Base-by-base conservation (phyloP, 2,113 vertebrate species). In the Sterna hirundo region DNA sequence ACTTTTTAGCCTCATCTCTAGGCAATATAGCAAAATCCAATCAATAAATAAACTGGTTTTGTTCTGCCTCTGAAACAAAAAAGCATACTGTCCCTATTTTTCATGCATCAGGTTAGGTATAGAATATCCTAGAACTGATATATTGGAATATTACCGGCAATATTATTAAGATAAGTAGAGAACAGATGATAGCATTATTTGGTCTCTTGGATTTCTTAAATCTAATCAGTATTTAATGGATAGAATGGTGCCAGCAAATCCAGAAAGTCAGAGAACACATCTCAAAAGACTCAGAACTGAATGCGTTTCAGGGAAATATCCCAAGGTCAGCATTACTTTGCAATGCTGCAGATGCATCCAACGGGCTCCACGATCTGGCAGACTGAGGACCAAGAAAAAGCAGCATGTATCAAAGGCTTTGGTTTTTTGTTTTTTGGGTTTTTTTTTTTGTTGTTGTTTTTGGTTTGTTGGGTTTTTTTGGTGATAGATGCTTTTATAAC, bases 191-290 rank as follows among this genome's bases (percentile, higher is more conserved):
- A 69, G 78, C 68, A 60, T 89, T 89, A 90, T 95, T 95, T 94
- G 62, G 66, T 83, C 88, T 77, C 91, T 69, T 76, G 80, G 83
- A 94, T 96, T 96, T 90, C 75, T 90, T 65, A 90, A 94, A 93
- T 93, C 84, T 95, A 94, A 97, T 97, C 89, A 95, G 74, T 88
- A 81, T 96, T 96, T 95, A 97, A 94, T 95, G 82, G 88, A 58
- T 32, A 58, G 18, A 49, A 23, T 0, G 0, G 83, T 94, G 91
- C 89, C 96, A 96, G 75, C 54, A 93, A 93, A 93, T 58, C 62
- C 84, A 87, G 78, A 95, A 94, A 92, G 94, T 29, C 68, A 76
- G 78, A 87, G 58, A 93, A 89, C 71, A 95, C 51, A 86, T 77
- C 91, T 86, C 70, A 70, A 75, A 80, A 94, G 70, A 17, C 64